These are phyloP conservation scores for Trachythela sp. DNA, from an alignment of 64 coral and sea anemone species.

Conservation along the genomic window DNA sequence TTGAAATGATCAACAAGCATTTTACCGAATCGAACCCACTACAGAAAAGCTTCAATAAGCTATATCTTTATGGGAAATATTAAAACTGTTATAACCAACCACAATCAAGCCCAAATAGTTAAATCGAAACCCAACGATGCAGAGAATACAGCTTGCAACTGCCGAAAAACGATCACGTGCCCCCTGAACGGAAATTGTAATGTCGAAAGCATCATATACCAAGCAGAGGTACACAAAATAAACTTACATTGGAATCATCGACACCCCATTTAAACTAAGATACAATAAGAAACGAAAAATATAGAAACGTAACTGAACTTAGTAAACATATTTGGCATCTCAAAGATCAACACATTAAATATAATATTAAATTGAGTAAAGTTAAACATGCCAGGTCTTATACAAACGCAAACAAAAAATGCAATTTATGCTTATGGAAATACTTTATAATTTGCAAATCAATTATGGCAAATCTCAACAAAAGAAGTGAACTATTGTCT, in stretches of 20 bases:
- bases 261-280: slow-evolving; percentile 8
- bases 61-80: not conserved
- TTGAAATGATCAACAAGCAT: not conserved
- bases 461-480: slow-evolving; percentile 3
- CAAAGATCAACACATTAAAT: not conserved
- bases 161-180: not conserved
- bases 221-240: not conserved
- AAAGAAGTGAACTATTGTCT: slow-evolving; percentile 28
- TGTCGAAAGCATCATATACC: not conserved
- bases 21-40: slow-evolving; percentile 2
- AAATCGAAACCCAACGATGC: not conserved
- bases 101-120: not conserved
- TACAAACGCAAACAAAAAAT: not conserved
- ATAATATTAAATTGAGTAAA: not conserved
- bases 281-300: not conserved
- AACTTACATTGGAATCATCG: not conserved
- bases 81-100: not conserved
- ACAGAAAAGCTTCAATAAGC: not conserved
- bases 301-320: slow-evolving; percentile 15
- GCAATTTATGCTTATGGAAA: slow-evolving; percentile 22
- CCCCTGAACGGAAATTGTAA: not conserved
- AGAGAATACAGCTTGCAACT: not conserved
- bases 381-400: not conserved
- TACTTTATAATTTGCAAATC: slow-evolving; percentile 18
- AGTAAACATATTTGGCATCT: slow-evolving; percentile 38